Evolutionary conservation across 2,113 vertebrate genomes (phyloP).

Genomic region (Apteryx owenii): DNA sequence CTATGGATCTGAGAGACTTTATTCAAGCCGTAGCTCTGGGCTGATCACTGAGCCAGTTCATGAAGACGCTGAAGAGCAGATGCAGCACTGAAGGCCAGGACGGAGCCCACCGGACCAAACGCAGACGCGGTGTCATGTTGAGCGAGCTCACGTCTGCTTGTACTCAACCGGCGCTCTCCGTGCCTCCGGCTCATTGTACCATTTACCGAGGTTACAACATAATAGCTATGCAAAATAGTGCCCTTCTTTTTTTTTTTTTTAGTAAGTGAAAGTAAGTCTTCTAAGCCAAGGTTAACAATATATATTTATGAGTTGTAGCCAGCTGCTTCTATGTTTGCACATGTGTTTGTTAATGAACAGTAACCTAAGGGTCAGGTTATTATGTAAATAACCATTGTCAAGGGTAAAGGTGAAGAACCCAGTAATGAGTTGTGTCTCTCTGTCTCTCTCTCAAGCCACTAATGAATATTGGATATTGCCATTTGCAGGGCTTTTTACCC

Average conservation of each 20-base stretch:
- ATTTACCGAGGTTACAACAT: background rate
- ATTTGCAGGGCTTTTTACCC: conserved; percentile 67
- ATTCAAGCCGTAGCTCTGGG: background rate
- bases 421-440: conserved; percentile 76
- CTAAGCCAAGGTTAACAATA: conserved; percentile 73
- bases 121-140: accelerated
- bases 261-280: conserved; percentile 63
- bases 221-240: conserved; percentile 46
- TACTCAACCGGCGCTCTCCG: background rate
- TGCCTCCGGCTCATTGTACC: conserved; percentile 14
- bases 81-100: too few relatives aligned
- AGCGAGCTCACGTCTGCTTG: background rate
- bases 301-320: conserved; percentile 76
- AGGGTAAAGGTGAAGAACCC: conserved; percentile 81
- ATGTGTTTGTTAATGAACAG: conserved; percentile 84
- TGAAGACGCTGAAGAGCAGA: background rate
- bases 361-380: conserved; percentile 84
- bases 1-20: background rate
- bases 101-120: too few relatives aligned
- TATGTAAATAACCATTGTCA: conserved; percentile 85
- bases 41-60: too few relatives aligned
- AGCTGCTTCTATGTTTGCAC: conserved; percentile 79
- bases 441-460: conserved; percentile 60
- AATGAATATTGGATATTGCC: conserved; percentile 73
- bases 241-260: background rate